Evolutionary conservation across 2,113 vertebrate genomes (phyloP).

Genomic region (Ceyx melanurus): DNA sequence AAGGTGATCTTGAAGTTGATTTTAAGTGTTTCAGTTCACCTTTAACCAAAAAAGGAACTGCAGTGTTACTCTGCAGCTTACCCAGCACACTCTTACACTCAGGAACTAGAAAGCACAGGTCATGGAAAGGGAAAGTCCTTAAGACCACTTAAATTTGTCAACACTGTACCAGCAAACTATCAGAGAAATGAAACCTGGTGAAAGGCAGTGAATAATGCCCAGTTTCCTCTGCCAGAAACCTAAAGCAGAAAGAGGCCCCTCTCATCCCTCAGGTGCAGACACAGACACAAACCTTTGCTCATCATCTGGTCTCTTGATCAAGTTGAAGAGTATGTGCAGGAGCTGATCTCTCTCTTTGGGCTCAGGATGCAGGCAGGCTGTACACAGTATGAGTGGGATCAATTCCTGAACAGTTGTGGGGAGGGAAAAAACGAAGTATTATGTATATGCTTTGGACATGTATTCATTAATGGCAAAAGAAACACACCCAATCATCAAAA

Average conservation of each 20-base stretch:
- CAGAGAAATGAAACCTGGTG: not conserved
- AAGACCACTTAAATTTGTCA: not conserved
- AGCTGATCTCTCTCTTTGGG: conserved; percentile 98
- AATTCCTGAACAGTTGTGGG: conserved; percentile 81
- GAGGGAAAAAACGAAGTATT: conserved; percentile 59
- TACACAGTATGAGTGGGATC: conserved; percentile 96
- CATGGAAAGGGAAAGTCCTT: not conserved
- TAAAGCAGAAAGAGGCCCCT: too few relatives aligned
- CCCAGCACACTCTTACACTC: not conserved
- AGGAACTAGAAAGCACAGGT: not conserved
- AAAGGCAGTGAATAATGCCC: not conserved
- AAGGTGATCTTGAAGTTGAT: not conserved
- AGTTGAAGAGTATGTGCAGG: conserved; percentile 97
- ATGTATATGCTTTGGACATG: conserved; percentile 24
- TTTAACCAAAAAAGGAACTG: not conserved
- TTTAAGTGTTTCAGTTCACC: not conserved
- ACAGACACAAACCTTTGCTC: conserved; percentile 84
- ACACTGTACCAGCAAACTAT: not conserved
- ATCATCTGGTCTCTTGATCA: conserved; percentile 98
- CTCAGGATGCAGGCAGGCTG: conserved; percentile 96
- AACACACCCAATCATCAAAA: not conserved
- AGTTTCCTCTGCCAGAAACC: not conserved
- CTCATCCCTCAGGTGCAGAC: not conserved
- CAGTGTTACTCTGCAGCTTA: not conserved
- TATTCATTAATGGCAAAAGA: conserved; percentile 15